These are phyloP conservation scores for Rhinolophus sinicus DNA, from an alignment of 2,113 vertebrate species.

Conservation along the genomic window DNA sequence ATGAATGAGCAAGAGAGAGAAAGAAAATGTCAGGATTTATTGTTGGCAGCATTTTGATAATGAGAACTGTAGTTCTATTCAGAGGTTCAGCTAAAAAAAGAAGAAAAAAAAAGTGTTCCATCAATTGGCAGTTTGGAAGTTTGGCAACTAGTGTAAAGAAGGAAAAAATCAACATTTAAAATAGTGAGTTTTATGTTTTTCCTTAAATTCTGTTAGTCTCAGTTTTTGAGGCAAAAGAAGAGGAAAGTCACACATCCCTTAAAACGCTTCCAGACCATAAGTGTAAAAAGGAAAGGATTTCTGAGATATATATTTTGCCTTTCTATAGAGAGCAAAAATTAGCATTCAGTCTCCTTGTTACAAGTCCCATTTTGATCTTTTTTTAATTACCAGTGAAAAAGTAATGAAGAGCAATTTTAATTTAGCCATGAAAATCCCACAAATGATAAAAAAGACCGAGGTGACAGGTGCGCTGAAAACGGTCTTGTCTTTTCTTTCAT, in stretches of 20 bases:
- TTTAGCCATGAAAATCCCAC: conserved; percentile 55
- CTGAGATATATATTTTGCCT: conserved; percentile 30
- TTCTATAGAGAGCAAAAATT: conserved; percentile 70
- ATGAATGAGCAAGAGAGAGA: not conserved
- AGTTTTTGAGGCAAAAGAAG: not conserved
- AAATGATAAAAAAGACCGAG: conserved; percentile 39
- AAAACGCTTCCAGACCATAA: conserved; percentile 1
- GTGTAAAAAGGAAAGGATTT: conserved; percentile 32
- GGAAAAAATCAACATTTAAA: conserved; percentile 6
- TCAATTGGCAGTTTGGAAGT: conserved; percentile 28
- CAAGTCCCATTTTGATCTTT: conserved; percentile 76
- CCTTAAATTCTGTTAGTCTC: not conserved
- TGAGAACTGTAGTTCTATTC: not conserved
- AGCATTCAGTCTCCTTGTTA: conserved; percentile 64
- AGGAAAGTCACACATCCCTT: not conserved
- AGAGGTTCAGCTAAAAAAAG: not conserved
- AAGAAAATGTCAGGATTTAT: not conserved
- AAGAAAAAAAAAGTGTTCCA: not conserved
- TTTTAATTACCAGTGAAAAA: conserved; percentile 74
- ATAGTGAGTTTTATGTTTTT: not conserved
- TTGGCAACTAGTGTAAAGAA: not conserved
- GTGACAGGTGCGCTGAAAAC: conserved; percentile 55
- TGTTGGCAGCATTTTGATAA: conserved; percentile 36
- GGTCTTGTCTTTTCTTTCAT: not conserved
- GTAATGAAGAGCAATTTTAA: conserved; percentile 75